Conservation (phyloP, 2,113 vertebrate species). For the Cyprinodon tularosa region DNA sequence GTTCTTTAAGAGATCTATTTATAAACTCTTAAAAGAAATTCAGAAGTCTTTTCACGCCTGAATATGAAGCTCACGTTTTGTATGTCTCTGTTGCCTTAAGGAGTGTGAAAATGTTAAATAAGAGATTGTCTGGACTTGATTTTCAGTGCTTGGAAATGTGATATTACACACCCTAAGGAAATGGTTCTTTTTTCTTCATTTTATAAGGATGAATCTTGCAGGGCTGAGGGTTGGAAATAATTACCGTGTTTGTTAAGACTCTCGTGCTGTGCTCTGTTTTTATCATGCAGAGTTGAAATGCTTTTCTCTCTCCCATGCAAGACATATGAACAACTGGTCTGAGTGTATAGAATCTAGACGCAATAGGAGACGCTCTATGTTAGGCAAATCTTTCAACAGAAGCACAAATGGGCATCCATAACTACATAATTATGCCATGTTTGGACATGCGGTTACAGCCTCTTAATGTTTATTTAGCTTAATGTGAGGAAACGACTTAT, state of each 20-base stretch:
- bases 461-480: neutral
- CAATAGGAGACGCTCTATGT: slow-evolving; percentile 25
- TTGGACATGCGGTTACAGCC: slow-evolving; percentile 8
- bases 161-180: slow-evolving; percentile 59
- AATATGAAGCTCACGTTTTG: neutral
- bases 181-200: slow-evolving; percentile 46
- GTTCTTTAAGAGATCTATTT: slow-evolving; percentile 34
- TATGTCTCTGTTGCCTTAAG: slow-evolving; percentile 34
- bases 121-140: slow-evolving; percentile 69
- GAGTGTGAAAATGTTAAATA: slow-evolving; percentile 28
- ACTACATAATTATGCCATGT: neutral
- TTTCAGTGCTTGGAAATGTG: slow-evolving; percentile 42
- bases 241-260: slow-evolving; percentile 45
- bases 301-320: neutral
- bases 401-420: slow-evolving; percentile 7
- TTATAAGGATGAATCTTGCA: slow-evolving; percentile 40
- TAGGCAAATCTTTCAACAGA: slow-evolving; percentile 35
- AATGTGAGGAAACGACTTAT: neutral
- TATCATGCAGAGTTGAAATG: slow-evolving; percentile 4
- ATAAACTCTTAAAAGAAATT: slow-evolving; percentile 6
- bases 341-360: slow-evolving; percentile 39
- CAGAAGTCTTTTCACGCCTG: neutral
- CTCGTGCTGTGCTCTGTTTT: neutral
- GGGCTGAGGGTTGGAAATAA: slow-evolving; percentile 35
- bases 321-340: slow-evolving; percentile 6